phyloP scores from a whole-genome alignment of 2,797 vertebrate species.

The Crocodylus rhombifer region DNA sequence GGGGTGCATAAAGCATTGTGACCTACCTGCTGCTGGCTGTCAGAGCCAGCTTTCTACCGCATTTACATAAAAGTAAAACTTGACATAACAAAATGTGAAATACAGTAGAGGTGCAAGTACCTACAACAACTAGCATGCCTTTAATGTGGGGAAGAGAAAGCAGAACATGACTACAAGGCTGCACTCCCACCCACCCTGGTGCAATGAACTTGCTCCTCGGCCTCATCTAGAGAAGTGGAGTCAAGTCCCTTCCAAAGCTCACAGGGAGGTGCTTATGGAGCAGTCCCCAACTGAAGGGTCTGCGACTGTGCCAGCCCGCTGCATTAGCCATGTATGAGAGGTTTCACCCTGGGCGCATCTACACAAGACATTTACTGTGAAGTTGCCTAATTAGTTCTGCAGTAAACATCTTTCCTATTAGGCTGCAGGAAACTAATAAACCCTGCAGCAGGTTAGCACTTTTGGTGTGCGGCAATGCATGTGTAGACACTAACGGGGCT shows the following conservation, averaged over 20 bases:
- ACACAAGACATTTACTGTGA: too few relatives aligned
- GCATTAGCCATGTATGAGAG: not conserved
- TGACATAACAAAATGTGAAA: not conserved
- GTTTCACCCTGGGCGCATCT: not conserved
- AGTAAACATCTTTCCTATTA: too few relatives aligned
- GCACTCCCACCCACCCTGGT: not conserved
- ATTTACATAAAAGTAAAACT: not conserved
- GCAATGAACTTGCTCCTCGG: not conserved
- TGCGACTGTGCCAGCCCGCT: not conserved
- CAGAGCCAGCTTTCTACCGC: not conserved
- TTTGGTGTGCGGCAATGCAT: too few relatives aligned
- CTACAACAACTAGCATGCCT: not conserved
- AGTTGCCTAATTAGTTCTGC: too few relatives aligned
- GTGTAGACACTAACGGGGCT: too few relatives aligned
- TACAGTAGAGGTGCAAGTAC: not conserved
- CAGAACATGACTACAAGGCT: conserved; percentile 32
- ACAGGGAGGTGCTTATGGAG: too few relatives aligned
- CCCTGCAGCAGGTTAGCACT: too few relatives aligned
- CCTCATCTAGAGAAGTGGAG: not conserved
- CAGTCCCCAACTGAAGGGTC: not conserved
- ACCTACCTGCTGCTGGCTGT: not conserved
- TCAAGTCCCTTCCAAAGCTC: too few relatives aligned
- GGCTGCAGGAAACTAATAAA: too few relatives aligned
- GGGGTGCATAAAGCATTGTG: not conserved
- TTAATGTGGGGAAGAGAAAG: conserved; percentile 46